Evolutionary conservation across 2,113 vertebrate genomes (phyloP), one percentile per base, ranked within the genome.

Genomic region (Ivindomyrus marchei): DNA sequence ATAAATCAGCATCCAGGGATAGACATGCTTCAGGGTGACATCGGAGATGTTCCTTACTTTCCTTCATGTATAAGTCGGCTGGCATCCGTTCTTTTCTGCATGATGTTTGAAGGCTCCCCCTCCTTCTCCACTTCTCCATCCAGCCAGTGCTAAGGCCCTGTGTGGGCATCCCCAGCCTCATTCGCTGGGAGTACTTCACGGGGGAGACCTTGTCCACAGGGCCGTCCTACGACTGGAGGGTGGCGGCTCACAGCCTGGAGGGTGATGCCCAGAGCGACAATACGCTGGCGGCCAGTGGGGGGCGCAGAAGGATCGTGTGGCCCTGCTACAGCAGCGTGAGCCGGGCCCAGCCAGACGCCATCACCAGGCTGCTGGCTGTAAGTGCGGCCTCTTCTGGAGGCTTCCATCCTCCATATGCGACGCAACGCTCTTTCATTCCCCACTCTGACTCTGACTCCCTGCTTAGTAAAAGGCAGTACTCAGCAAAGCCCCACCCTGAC

Each of bases 121-220:
- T 52, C 24, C 15, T 39, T 36, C 91, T 56, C 36, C 52, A 17
- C 87, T 58, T 52, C n/a, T 52, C 46, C 83, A 92, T 52, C n/a
- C 87, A 96, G 96, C 91, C 96, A 93, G 96, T 97, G 88, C 94
- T 99, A 93, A 99, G 98, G 94, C 98, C 98, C 39, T 97, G 93
- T 45, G 94, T 98, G 91, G 95, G 95, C 91, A 95, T 99, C 91
- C 97, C 98, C 93, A 97, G 95, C 94, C 96, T 99, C 92, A 97
- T 93, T 56, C 98, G 97, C 91, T 99, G 98, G 98, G 97, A 99
- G 95, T 98, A 97, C 92, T 99, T 98, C 88, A 97, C 95, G 0
- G 97, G 97, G 19, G 98, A 99, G 96, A 98, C 98, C 5, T 94
- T 99, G 93, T 97, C 97, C 88, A 96, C 96, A 0, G 98, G 98